Evolutionary conservation across 2,888 invertebrate genomes (phyloP).

Genomic region (Xylocampa areola): DNA sequence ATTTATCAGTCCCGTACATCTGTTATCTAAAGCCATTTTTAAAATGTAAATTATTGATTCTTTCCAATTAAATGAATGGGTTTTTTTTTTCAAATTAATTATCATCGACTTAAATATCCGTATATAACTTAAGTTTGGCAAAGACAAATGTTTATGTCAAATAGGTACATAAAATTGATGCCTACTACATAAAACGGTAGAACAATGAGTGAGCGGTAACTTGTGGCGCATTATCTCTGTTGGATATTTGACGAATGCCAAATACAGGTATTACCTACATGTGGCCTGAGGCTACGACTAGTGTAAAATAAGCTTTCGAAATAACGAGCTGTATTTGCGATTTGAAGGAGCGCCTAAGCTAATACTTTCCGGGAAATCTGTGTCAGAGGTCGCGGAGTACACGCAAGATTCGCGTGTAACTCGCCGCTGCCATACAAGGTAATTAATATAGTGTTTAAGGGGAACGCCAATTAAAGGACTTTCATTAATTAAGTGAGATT

Average conservation of each 20-base stretch:
- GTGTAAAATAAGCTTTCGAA: constrained; percentile 79
- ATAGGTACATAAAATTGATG: constrained; percentile 44
- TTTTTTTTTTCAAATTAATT: constrained; percentile 34
- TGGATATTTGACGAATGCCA: constrained; percentile 65
- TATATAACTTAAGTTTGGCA: constrained; percentile 36
- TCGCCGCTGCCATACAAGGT: constrained; percentile 72
- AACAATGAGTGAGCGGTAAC: constrained; percentile 51
- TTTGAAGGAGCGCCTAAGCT: constrained; percentile 72
- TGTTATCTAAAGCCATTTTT: constrained; percentile 43
- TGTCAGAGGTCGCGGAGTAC: constrained; percentile 76
- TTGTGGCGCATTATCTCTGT: constrained; percentile 53
- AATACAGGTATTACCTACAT: constrained; percentile 62
- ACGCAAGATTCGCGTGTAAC: constrained; percentile 74
- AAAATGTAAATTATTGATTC: constrained; percentile 33
- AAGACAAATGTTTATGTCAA: constrained; percentile 56
- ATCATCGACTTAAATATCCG: constrained; percentile 36
- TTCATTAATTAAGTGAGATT: constrained; percentile 74
- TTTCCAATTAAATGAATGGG: constrained; percentile 29
- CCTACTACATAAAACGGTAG: constrained; percentile 35
- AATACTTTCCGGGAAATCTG: constrained; percentile 79
- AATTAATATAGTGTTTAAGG: constrained; percentile 78
- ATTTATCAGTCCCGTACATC: constrained; percentile 35
- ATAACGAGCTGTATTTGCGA: constrained; percentile 78
- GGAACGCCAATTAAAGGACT: constrained; percentile 75
- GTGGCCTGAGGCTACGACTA: constrained; percentile 66